These are phyloP conservation scores for Tetheella fluctuosa DNA, from an alignment of 2,888 invertebrate species.

Conservation along the genomic window DNA sequence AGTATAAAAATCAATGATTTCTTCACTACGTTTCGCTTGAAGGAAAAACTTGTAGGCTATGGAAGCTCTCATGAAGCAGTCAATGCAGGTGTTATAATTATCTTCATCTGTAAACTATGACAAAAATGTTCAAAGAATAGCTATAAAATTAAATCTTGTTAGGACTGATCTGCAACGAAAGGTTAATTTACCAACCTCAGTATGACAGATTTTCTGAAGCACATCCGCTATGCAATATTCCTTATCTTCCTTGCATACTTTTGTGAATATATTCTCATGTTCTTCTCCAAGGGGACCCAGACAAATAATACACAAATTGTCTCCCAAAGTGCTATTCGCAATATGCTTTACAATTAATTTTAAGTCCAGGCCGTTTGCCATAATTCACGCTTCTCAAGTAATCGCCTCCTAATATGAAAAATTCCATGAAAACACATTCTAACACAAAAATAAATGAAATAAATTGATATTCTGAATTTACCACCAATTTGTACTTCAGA, in stretches of 20 bases:
- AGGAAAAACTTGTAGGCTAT: constrained; percentile 66
- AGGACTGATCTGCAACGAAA: too few species aligned
- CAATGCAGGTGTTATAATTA: constrained; percentile 59
- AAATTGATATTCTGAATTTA: constrained; percentile 37
- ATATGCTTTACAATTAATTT: constrained; percentile 65
- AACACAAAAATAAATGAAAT: background rate
- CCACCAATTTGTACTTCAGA: constrained; percentile 46
- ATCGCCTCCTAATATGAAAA: constrained; percentile 29
- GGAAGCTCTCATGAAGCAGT: constrained; percentile 62
- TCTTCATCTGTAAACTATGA: constrained; percentile 56
- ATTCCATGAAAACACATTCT: constrained; percentile 22
- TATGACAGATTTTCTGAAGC: constrained; percentile 52
- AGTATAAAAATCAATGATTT: constrained; percentile 59
- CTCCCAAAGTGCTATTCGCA: constrained; percentile 61
- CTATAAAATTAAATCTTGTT: too few species aligned
- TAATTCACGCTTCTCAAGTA: constrained; percentile 28
- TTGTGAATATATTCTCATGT: constrained; percentile 67
- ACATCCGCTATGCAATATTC: constrained; percentile 71
- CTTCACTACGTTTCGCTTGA: constrained; percentile 51
- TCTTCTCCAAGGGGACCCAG: constrained; percentile 51
- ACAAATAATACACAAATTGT: constrained; percentile 68
- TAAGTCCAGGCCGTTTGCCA: constrained; percentile 56
- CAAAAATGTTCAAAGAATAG: constrained; percentile 17
- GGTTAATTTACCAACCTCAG: constrained; percentile 53
- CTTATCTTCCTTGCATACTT: constrained; percentile 59